These are phyloP conservation scores for Tonatia bakeri DNA, from an alignment of 2,113 vertebrate species.

Conservation along the genomic window DNA sequence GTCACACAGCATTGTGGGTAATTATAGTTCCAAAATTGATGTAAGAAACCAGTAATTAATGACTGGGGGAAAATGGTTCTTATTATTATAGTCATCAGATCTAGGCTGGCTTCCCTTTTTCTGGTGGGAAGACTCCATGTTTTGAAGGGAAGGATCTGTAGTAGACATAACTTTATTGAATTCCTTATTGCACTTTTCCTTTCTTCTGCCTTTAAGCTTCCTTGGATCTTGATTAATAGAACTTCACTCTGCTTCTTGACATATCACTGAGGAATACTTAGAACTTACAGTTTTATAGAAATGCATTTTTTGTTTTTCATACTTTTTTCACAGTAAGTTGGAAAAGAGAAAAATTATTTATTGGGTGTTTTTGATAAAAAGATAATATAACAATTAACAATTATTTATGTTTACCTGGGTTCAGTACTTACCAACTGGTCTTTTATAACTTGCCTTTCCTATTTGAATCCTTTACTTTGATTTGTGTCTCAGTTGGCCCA, in stretches of 20 bases:
- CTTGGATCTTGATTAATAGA: neutral
- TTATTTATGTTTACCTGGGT: neutral
- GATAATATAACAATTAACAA: neutral
- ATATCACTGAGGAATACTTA: neutral
- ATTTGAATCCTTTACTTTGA: neutral
- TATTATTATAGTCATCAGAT: neutral
- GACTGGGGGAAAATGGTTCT: neutral
- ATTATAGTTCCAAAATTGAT: neutral
- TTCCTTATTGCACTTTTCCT: neutral
- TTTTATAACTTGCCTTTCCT: neutral
- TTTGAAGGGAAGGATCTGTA: neutral
- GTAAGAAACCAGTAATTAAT: neutral
- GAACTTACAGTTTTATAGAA: neutral
- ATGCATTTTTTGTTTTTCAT: neutral
- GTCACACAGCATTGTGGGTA: neutral
- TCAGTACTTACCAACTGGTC: neutral
- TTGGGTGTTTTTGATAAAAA: slow-evolving; percentile 23
- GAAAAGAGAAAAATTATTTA: neutral
- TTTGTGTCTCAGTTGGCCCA: neutral
- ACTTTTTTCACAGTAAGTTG: neutral
- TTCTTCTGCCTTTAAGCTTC: neutral
- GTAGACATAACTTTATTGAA: neutral
- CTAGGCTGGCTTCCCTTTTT: neutral
- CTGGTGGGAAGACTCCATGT: neutral
- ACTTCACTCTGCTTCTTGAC: neutral